Percentiles rank a stretch among this genome's conserved stretches.
These are phyloP conservation scores for Sakesphorus luctuosus DNA, from an alignment of 2,113 vertebrate species.

Conservation along the genomic window DNA sequence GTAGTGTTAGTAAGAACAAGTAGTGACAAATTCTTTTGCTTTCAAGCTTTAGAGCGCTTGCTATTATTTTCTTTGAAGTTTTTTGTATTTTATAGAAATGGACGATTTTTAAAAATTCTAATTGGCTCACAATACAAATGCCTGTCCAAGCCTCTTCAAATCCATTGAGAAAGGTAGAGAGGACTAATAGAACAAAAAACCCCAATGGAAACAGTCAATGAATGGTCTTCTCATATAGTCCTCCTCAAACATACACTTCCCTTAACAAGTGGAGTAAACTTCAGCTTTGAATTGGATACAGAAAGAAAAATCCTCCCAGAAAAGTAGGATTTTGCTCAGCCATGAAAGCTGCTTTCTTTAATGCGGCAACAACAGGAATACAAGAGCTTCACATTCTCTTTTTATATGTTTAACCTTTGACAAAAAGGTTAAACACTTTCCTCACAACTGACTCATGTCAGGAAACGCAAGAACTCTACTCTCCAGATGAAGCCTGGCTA, in stretches of 20 bases:
- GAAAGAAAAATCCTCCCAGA: not conserved
- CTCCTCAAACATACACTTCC: not conserved
- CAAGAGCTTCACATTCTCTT: constrained; percentile 40
- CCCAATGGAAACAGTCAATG: not conserved
- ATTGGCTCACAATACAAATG: not conserved
- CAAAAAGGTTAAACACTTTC: constrained; percentile 65
- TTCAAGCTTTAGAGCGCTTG: not conserved
- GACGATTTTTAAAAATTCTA: not conserved
- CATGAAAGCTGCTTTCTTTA: not conserved
- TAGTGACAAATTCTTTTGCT: not conserved
- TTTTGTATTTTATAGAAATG: not conserved
- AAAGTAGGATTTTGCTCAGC: constrained; percentile 14
- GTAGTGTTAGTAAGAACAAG: not conserved
- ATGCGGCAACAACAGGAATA: constrained; percentile 55
- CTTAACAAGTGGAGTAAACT: constrained; percentile 16
- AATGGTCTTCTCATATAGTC: not conserved
- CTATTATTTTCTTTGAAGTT: not conserved
- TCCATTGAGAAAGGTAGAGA: not conserved
- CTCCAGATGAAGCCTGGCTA: constrained; percentile 45
- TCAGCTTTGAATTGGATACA: not conserved
- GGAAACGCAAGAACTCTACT: constrained; percentile 47
- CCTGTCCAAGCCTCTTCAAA: not conserved
- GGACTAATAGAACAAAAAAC: not conserved
- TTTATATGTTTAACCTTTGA: constrained; percentile 75
- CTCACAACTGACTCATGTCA: constrained; percentile 66